A percentile compares a stretch with the other conserved stretches of the same genome.
phyloP scores from a whole-genome alignment of 2,797 vertebrate species.

The Poeciliopsis turneri region DNA sequence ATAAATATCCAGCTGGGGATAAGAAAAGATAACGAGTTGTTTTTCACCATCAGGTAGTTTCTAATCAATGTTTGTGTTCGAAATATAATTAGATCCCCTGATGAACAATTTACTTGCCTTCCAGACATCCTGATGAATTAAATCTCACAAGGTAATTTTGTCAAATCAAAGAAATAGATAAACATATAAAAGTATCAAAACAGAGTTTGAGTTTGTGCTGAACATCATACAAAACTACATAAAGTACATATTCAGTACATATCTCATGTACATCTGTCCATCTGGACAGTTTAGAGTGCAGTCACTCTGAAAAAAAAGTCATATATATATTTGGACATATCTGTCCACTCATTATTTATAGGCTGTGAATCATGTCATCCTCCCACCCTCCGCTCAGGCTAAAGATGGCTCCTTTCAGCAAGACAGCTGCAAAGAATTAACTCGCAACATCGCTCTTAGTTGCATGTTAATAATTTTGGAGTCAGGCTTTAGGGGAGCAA shows the following conservation, averaged over 20 bases:
- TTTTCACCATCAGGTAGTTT: not conserved
- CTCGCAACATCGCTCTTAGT: constrained; percentile 1
- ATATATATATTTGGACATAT: not conserved
- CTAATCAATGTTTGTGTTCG: not conserved
- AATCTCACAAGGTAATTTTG: not conserved
- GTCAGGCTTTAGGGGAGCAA: not conserved
- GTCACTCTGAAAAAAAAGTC: not conserved
- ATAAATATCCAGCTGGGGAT: not conserved
- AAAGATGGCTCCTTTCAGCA: constrained; percentile 12
- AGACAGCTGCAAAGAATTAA: constrained; percentile 1
- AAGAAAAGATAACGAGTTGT: not conserved
- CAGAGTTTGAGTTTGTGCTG: constrained; percentile 11
- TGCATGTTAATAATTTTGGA: constrained; percentile 2
- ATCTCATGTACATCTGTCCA: constrained; percentile 7
- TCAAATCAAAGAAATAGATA: constrained; percentile 7
- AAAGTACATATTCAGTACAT: not conserved
- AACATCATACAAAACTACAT: constrained; percentile 8
- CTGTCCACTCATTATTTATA: constrained; percentile 2
- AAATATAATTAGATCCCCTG: constrained; percentile 25
- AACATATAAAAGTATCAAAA: not conserved
- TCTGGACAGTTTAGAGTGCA: not conserved
- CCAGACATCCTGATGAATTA: not conserved
- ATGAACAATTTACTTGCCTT: constrained; percentile 19
- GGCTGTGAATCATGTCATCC: constrained; percentile 19
- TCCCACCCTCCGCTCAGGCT: not conserved